phyloP scores from a whole-genome alignment of 64 coral and sea anemone species.

The Porites australiensis region DNA sequence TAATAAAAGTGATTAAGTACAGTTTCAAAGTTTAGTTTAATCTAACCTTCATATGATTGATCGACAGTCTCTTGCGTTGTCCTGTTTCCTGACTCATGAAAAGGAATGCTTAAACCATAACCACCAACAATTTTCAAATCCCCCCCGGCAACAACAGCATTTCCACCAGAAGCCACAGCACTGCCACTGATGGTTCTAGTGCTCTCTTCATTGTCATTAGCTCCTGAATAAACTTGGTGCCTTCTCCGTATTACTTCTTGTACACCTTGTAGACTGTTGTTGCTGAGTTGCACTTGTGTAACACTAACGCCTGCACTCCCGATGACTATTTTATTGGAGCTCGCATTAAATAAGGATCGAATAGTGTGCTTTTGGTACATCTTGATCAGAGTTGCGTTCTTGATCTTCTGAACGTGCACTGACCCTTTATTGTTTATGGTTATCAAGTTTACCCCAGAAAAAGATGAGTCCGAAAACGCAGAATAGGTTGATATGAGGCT shows the following conservation, averaged over 20 bases:
- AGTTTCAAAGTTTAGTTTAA: not conserved
- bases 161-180: not conserved
- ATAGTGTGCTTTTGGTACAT: conserved; percentile 35
- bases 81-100: not conserved
- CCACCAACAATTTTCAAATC: not conserved
- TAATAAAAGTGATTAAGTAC: too few species aligned
- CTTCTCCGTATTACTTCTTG: conserved; percentile 24
- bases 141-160: not conserved
- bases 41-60: conserved; percentile 51
- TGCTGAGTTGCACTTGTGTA: not conserved
- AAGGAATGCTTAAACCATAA: not conserved
- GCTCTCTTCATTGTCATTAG: not conserved
- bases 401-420: conserved; percentile 23
- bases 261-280: conserved; percentile 20
- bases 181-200: not conserved
- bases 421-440: conserved; percentile 31
- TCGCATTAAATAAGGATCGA: conserved; percentile 30
- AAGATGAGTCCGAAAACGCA: not conserved
- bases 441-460: conserved; percentile 59
- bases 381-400: conserved; percentile 36
- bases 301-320: conserved; percentile 33
- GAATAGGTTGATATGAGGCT: conserved; percentile 40
- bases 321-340: conserved; percentile 5
- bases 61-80: not conserved
- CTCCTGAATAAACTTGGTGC: not conserved